phyloP scores from a whole-genome alignment of 2,888 invertebrate species.

The Gastracanthus pulcherrimus region DNA sequence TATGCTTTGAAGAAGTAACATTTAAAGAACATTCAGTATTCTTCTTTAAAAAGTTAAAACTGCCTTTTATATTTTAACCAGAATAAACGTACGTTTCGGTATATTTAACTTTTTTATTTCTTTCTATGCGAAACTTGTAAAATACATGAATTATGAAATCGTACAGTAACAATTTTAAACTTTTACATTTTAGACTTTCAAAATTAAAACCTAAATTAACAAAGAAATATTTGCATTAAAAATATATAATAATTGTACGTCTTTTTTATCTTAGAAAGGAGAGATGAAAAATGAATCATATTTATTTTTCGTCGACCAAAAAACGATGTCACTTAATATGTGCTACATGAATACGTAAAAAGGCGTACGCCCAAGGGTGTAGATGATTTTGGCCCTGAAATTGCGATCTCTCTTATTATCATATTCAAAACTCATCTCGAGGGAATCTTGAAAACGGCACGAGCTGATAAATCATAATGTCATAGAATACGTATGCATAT shows the following conservation, averaged over 20 bases:
- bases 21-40: too few relatives aligned
- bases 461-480: slow-evolving; percentile 25
- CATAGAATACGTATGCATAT: not conserved
- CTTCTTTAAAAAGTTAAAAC: too few relatives aligned
- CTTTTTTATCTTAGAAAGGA: not conserved
- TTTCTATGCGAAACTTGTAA: too few relatives aligned
- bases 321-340: slow-evolving; percentile 24
- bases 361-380: not conserved
- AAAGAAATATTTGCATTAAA: too few relatives aligned
- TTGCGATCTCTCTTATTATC: slow-evolving; percentile 22
- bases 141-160: too few relatives aligned
- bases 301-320: not conserved
- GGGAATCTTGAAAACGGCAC: slow-evolving; percentile 3
- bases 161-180: too few relatives aligned
- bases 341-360: slow-evolving; percentile 30
- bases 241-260: not conserved
- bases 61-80: too few relatives aligned
- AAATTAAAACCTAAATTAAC: too few relatives aligned
- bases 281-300: not conserved
- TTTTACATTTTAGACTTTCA: too few relatives aligned
- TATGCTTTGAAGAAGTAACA: too few relatives aligned
- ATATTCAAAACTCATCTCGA: slow-evolving; percentile 13
- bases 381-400: slow-evolving; percentile 14
- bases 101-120: too few relatives aligned
- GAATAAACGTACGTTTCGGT: too few relatives aligned